These are phyloP conservation scores for human (Homo sapiens) DNA, from an alignment of 2,113 vertebrate species.

Conservation along the genomic window GRCh38 chr5:131455001-131455500, in stretches of 20 bases:
- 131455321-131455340: too few relatives aligned
- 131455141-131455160: background rate
- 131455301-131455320: too few relatives aligned
- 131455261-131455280: too few relatives aligned
- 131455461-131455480: too few relatives aligned
- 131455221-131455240: background rate
- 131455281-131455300: too few relatives aligned
- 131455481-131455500: too few relatives aligned
- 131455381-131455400: too few relatives aligned
- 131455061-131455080: background rate
- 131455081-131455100: background rate
- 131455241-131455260: background rate
- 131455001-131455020: slow-evolving; percentile 37
- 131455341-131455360: too few relatives aligned
- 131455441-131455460: too few relatives aligned
- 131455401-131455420: too few relatives aligned
- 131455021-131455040: background rate
- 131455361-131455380: too few relatives aligned
- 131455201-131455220: background rate
- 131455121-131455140: background rate
- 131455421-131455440: too few relatives aligned
- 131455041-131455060: background rate
- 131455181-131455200: background rate
- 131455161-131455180: background rate
- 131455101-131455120: background rate